phyloP scores from a whole-genome alignment of 2,797 vertebrate genomes.

The Gallinago solitaria region DNA sequence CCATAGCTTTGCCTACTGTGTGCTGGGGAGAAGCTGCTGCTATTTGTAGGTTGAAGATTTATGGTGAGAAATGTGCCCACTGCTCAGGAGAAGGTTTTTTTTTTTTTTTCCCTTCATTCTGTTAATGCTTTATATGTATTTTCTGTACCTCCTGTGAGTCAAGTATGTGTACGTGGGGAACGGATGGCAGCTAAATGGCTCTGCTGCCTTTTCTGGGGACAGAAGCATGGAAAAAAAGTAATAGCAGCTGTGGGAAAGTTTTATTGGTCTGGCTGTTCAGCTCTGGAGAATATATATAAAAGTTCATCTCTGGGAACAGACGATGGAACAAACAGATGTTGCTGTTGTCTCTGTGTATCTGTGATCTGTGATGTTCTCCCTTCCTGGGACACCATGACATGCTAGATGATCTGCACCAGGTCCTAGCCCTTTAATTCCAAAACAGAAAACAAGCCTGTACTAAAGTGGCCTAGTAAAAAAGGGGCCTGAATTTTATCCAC shows the following conservation, averaged over 20 bases:
- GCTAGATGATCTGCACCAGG: neutral
- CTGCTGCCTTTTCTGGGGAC: neutral
- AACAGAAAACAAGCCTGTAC: neutral
- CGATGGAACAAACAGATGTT: neutral
- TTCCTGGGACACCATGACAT: neutral
- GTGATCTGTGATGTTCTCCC: neutral
- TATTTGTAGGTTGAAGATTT: constrained; percentile 12
- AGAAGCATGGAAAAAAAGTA: neutral
- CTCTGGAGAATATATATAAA: neutral
- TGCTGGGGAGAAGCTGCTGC: neutral
- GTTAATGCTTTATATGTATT: neutral
- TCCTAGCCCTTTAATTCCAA: neutral
- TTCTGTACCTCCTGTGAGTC: neutral
- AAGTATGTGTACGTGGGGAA: neutral
- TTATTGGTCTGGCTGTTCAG: neutral
- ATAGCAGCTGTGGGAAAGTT: neutral
- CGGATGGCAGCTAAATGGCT: neutral
- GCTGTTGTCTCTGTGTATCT: neutral
- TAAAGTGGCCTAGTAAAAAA: neutral
- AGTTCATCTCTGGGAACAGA: neutral
- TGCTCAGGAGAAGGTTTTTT: constrained; percentile 16
- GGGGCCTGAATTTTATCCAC: neutral
- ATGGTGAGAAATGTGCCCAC: neutral
- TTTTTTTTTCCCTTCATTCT: neutral
- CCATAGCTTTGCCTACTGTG: neutral